Conservation (phyloP, 2,113 vertebrate species). For the Pithys albifrons region DNA sequence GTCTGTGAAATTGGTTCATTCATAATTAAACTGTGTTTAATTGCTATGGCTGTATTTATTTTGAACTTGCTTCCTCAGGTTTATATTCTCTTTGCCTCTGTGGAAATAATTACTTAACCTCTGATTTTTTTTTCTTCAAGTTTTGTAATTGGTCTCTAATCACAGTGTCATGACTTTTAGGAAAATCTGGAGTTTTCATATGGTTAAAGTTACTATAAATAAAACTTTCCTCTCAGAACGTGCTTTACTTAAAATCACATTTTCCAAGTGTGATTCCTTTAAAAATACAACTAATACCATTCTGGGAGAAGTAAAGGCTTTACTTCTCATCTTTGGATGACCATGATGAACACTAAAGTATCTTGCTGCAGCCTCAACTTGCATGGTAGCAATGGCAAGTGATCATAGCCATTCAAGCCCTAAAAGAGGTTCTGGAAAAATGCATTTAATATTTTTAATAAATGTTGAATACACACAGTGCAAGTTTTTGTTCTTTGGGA, state of each 20-base stretch:
- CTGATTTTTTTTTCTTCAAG: not conserved
- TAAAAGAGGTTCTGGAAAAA: not conserved
- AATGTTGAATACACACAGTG: not conserved
- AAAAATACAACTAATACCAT: not conserved
- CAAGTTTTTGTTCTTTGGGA: fast-evolving
- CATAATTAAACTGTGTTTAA: not conserved
- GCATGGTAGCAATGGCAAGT: not conserved
- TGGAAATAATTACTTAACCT: not conserved
- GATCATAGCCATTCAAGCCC: not conserved
- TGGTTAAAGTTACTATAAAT: not conserved
- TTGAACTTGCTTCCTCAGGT: not conserved
- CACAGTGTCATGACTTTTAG: not conserved
- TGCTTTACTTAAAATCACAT: not conserved
- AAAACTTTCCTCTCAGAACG: not conserved
- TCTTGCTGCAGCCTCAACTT: not conserved
- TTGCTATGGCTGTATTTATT: not conserved
- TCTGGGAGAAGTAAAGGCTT: not conserved
- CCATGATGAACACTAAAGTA: not conserved
- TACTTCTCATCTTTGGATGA: not conserved
- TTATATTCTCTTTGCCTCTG: not conserved
- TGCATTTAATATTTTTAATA: not conserved
- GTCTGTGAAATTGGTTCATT: not conserved
- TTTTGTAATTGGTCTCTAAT: not conserved
- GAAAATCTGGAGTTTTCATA: not conserved
- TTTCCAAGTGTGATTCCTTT: not conserved